These are phyloP conservation scores for Etia nguti DNA, from an alignment of 2,113 vertebrate species.

Conservation along the genomic window DNA sequence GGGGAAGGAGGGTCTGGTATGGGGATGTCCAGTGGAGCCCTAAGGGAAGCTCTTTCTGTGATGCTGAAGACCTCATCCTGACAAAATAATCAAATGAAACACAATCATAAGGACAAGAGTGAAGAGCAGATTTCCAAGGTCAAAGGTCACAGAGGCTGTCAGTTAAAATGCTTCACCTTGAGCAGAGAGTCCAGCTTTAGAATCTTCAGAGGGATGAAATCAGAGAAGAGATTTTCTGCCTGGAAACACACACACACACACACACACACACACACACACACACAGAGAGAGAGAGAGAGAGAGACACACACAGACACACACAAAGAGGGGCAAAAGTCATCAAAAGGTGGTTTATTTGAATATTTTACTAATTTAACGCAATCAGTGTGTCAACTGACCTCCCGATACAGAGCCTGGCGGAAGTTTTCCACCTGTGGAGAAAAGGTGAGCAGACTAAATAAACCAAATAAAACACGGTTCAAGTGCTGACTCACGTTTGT, in stretches of 20 bases:
- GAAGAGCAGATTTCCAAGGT: accelerated
- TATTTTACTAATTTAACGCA: not conserved
- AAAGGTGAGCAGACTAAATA: not conserved
- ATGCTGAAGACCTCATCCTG: constrained; percentile 78
- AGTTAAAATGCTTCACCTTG: constrained; percentile 33
- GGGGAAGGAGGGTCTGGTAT: constrained; percentile 84
- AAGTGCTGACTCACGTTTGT: constrained; percentile 29
- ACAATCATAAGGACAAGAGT: not conserved
- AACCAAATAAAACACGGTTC: not conserved
- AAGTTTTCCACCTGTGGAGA: constrained; percentile 76
- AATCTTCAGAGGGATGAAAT: constrained; percentile 79
- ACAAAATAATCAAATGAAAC: not conserved
- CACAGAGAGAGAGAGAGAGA: too few relatives aligned
- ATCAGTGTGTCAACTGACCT: constrained; percentile 61
- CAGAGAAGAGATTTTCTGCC: constrained; percentile 80
- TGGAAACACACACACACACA: constrained; percentile 9
- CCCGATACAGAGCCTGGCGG: constrained; percentile 70
- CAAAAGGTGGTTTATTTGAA: not conserved
- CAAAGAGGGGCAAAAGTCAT: accelerated
- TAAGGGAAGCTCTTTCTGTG: constrained; percentile 71
- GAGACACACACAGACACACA: not conserved
- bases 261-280: not conserved
- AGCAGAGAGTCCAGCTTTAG: constrained; percentile 74
- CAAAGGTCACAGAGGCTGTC: too few relatives aligned
- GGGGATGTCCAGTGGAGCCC: constrained; percentile 83